A percentile compares a stretch with the other conserved stretches of the same genome.
Conservation (phyloP, 2,113 vertebrate species). For the Phalacrocorax aristotelis region DNA sequence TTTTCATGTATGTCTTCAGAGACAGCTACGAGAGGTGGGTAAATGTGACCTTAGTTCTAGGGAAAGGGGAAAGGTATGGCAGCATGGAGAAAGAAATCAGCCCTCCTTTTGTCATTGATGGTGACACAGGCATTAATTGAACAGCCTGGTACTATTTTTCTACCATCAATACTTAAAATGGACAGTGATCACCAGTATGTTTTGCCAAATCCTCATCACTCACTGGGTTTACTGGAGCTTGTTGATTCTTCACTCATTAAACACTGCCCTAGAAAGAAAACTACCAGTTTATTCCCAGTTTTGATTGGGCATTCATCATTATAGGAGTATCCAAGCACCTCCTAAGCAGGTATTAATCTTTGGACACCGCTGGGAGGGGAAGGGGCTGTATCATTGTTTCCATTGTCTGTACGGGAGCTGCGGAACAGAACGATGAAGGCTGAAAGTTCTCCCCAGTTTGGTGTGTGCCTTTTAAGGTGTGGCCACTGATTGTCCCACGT, state of each 20-base stretch:
- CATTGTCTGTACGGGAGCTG: fast-evolving
- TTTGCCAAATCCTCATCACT: background rate
- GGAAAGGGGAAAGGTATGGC: background rate
- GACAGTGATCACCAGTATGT: background rate
- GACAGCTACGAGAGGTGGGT: background rate
- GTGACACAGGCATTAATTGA: background rate
- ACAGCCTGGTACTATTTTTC: background rate
- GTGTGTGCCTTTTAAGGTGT: background rate
- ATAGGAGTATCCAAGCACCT: background rate
- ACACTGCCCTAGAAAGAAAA: background rate
- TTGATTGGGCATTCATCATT: background rate
- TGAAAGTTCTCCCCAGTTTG: background rate
- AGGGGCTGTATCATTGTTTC: background rate
- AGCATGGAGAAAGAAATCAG: background rate
- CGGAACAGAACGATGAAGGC: background rate
- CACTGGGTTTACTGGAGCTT: background rate
- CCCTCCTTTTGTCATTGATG: background rate
- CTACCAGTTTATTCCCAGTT: background rate
- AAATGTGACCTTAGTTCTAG: background rate
- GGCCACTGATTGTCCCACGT: background rate
- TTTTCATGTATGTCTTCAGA: background rate
- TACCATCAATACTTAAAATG: background rate
- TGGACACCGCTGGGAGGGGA: fast-evolving
- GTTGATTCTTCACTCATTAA: background rate
- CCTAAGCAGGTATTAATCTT: background rate